Percentiles rank a stretch among this genome's conserved stretches.
Evolutionary conservation across 1,140 invertebrate species (phyloP).

Genomic region (Bombus sylvicola): DNA sequence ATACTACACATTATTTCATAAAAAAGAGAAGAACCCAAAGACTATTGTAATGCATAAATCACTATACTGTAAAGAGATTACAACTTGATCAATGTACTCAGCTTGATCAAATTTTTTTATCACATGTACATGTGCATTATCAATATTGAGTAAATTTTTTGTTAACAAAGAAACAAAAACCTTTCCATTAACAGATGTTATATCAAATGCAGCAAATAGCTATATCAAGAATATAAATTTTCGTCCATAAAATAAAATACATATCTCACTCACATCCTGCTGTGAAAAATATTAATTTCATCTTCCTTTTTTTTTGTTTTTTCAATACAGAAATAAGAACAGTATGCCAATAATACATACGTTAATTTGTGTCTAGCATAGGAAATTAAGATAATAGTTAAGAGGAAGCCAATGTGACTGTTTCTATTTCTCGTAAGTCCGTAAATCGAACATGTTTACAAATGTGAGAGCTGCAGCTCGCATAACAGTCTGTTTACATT

Average conservation of each 20-base stretch:
- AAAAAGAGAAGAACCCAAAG: slow-evolving; percentile 75
- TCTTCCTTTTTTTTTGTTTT: not conserved
- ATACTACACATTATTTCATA: slow-evolving; percentile 76
- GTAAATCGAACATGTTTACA: slow-evolving; percentile 54
- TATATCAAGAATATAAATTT: slow-evolving; percentile 28
- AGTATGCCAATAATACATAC: slow-evolving; percentile 22
- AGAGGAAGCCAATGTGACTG: slow-evolving; percentile 66
- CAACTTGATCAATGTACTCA: slow-evolving; percentile 53
- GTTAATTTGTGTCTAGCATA: not conserved
- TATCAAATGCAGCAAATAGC: slow-evolving; percentile 39
- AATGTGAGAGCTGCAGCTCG: slow-evolving; percentile 54
- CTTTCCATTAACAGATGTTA: slow-evolving; percentile 14
- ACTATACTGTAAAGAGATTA: slow-evolving; percentile 51
- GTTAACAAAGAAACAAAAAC: not conserved
- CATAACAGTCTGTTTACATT: slow-evolving; percentile 35
- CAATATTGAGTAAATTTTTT: not conserved
- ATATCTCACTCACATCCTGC: slow-evolving; percentile 3
- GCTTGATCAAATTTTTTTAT: slow-evolving; percentile 40
- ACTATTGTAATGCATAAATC: slow-evolving; percentile 67
- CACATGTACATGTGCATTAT: slow-evolving; percentile 21
- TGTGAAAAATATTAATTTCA: slow-evolving; percentile 16
- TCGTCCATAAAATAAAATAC: slow-evolving; percentile 30
- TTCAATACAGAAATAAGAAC: slow-evolving; percentile 25
- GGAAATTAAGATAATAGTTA: slow-evolving; percentile 37
- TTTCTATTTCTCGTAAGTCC: slow-evolving; percentile 47